phyloP scores from a whole-genome alignment of 1,140 invertebrate species.

The Drosophila quadrilineata region DNA sequence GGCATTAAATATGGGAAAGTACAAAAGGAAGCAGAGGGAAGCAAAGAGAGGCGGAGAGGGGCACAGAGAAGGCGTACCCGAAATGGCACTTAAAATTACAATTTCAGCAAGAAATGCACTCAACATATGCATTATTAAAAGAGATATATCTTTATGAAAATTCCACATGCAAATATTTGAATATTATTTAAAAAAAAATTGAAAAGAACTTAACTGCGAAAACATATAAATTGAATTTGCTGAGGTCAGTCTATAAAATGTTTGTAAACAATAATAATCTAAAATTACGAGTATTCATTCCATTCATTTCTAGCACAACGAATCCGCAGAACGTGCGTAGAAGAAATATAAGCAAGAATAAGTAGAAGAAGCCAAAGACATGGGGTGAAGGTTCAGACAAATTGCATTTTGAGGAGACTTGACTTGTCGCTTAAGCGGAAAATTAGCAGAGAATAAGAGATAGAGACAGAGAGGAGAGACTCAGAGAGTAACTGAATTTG shows the following conservation, averaged over 20 bases:
- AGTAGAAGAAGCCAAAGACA: no score
- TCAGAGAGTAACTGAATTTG: slow-evolving; percentile 29
- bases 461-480: not conserved
- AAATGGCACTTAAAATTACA: slow-evolving; percentile 18
- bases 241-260: slow-evolving; percentile 1
- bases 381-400: slow-evolving; percentile 67
- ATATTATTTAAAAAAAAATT: slow-evolving; percentile 49
- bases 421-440: slow-evolving; percentile 72
- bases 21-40: no score
- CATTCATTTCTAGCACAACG: slow-evolving; percentile 44
- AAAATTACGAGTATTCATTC: slow-evolving; percentile 34
- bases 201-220: no score
- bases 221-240: no score
- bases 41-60: no score
- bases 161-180: slow-evolving; percentile 10
- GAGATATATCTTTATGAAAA: not conserved
- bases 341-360: slow-evolving; percentile 3
- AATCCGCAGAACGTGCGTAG: slow-evolving; percentile 56
- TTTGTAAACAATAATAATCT: slow-evolving; percentile 23
- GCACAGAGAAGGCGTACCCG: slow-evolving; percentile 19
- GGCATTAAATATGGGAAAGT: slow-evolving; percentile 42
- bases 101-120: slow-evolving; percentile 9
- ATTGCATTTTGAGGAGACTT: slow-evolving; percentile 55
- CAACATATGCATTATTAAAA: not conserved
- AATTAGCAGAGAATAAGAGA: slow-evolving; percentile 37